These are phyloP conservation scores for Cydia strobilella DNA, from an alignment of 1,140 invertebrate species.

Conservation along the genomic window DNA sequence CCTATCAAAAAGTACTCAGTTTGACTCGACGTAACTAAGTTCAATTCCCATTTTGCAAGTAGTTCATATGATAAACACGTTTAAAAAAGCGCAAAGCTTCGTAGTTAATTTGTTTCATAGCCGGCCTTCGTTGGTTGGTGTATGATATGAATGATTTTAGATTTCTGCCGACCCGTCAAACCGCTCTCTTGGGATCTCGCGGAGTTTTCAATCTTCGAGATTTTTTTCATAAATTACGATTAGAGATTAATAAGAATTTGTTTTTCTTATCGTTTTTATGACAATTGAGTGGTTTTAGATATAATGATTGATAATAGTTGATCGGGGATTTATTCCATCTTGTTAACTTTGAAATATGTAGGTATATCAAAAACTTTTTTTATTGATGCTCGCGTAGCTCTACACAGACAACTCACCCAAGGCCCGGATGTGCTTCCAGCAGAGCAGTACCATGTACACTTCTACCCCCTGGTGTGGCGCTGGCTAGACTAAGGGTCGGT, in stretches of 20 bases:
- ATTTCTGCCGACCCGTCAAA: constrained; percentile 12
- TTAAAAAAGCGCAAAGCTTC: too few relatives aligned
- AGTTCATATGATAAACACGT: too few relatives aligned
- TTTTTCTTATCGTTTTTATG: background rate
- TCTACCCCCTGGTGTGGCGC: constrained; percentile 63
- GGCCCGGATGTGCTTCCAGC: constrained; percentile 68
- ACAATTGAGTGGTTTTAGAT: background rate
- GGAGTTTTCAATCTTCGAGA: background rate
- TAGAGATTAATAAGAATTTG: background rate
- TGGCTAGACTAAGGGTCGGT: too few relatives aligned
- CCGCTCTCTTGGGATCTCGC: background rate
- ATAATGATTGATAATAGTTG: too few relatives aligned
- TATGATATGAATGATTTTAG: background rate
- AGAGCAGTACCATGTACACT: constrained; percentile 68
- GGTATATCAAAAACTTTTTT: too few relatives aligned
- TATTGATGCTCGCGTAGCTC: background rate
- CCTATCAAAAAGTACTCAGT: too few relatives aligned
- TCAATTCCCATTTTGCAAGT: too few relatives aligned
- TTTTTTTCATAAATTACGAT: constrained; percentile 2
- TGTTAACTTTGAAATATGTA: too few relatives aligned
- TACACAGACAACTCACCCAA: constrained; percentile 49
- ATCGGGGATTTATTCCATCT: too few relatives aligned
- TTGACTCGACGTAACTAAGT: too few relatives aligned
- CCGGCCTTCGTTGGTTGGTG: background rate
- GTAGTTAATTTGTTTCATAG: background rate